Base-by-base conservation (phyloP, 2,113 vertebrate species). In the Myiopsitta monachus region DNA sequence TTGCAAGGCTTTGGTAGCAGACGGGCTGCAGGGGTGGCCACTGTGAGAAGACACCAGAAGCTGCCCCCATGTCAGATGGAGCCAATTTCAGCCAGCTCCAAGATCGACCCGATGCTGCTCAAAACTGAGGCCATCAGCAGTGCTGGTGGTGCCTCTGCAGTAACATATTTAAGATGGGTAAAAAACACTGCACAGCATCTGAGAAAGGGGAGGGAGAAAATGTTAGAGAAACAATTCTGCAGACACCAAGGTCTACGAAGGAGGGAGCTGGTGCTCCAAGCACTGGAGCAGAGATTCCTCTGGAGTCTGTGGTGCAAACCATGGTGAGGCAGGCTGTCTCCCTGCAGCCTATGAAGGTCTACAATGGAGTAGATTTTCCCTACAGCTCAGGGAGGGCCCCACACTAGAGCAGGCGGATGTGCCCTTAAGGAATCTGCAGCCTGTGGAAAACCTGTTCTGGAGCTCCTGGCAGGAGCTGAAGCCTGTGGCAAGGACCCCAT, bases 361-460 rank as follows among this genome's bases (percentile, higher is more conserved):
- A 43, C 14, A 59, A 19, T 3, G 12, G 14, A 75, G 14, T 36
- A 62, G 19, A 49, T 3, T 14, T 8, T 19, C 81, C 10, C 28
- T 41, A 33, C 46, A 73, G n/a, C 19, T 61, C 19, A 13, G 0
- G 18, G 33, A 21, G 6, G 62, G 27, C 15, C 2, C 43, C 36
- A 55, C 0, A 0, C 0, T 17, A 15, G 15, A 38, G 10, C 19
- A 44, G 11, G 6, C 14, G 36, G 7, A 30, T 31, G 7, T 39
- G 31, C 11, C 24, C 23, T 52, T 12, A 44, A 49, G 27, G 55
- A 70, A 70, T 55, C 62, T 28, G 22, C 10, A 62, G 30, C 54
- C 54, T 52, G 54, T 11, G 33, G 22, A 55, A 6, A 82, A 24
- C 11, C 17, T 30, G 3, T 14, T 16, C n/a, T 46, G 17, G 52